These are phyloP conservation scores for Auanema sp. DNA, from an alignment of 2,888 invertebrate species.

Conservation along the genomic window DNA sequence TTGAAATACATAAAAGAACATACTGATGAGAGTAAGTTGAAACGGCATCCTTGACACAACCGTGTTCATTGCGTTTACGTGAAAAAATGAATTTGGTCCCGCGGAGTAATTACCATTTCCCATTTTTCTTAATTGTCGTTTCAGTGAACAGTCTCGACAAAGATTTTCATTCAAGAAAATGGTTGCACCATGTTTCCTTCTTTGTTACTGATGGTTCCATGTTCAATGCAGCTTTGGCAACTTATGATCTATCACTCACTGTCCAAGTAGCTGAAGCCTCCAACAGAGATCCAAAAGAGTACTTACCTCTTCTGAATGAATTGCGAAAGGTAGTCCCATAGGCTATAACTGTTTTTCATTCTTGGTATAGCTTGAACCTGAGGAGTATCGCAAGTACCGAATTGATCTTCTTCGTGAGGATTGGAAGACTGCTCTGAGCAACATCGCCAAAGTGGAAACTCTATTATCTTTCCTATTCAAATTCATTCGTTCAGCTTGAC, in stretches of 20 bases:
- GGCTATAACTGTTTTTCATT: neutral
- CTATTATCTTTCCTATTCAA: no score
- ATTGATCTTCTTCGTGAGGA: conserved; percentile 50
- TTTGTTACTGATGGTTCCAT: conserved; percentile 48
- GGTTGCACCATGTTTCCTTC: conserved; percentile 51
- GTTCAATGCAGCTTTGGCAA: conserved; percentile 52
- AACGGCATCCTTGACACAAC: neutral
- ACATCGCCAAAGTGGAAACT: conserved; percentile 28
- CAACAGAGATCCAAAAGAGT: conserved; percentile 52
- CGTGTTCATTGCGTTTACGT: neutral
- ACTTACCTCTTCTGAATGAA: conserved; percentile 48
- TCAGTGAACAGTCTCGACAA: conserved; percentile 10
- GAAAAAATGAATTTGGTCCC: neutral
- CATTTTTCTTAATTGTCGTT: conserved; percentile 7
- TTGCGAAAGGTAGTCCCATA: conserved; percentile 30
- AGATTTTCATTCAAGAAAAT: conserved; percentile 28
- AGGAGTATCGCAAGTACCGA: conserved; percentile 40
- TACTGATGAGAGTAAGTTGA: conserved; percentile 18
- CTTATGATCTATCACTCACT: conserved; percentile 54
- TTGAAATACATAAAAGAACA: conserved; percentile 32
- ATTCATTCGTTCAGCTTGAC: conserved; percentile 23
- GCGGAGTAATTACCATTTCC: neutral
- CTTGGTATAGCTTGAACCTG: conserved; percentile 23
- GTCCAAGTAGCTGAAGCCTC: conserved; percentile 46
- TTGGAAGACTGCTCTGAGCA: conserved; percentile 38